Conservation (phyloP, 1,140 invertebrate species). For the Elymnias hypermnestra region DNA sequence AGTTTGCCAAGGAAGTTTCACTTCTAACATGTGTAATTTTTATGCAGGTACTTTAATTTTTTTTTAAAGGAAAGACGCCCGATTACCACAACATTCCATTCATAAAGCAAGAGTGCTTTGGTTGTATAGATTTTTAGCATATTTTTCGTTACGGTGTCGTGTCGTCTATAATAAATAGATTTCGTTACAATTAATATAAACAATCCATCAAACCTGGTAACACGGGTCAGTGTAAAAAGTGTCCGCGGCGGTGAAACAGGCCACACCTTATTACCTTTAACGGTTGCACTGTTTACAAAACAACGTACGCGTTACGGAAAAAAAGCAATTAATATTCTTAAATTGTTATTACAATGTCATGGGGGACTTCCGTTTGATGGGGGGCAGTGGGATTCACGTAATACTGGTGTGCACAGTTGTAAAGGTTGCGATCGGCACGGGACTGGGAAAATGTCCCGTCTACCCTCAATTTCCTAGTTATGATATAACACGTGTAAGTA, state of each 20-base stretch:
- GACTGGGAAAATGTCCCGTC: constrained; percentile 78
- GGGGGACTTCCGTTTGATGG: constrained; percentile 46
- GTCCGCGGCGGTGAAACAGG: constrained; percentile 15
- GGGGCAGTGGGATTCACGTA: constrained; percentile 25
- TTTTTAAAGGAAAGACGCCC: too few species aligned
- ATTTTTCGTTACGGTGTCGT: constrained; percentile 6
- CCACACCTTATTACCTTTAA: constrained; percentile 30
- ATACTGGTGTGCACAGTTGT: constrained; percentile 36
- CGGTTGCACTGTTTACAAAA: constrained; percentile 53
- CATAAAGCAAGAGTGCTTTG: too few species aligned
- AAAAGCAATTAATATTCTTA: constrained; percentile 15
- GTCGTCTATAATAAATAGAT: constrained; percentile 11
- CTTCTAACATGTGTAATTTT: too few species aligned
- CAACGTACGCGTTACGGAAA: constrained; percentile 14
- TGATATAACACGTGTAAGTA: constrained; percentile 77
- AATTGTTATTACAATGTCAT: constrained; percentile 30
- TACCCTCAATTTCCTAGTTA: constrained; percentile 78
- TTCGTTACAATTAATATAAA: constrained; percentile 11
- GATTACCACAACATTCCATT: too few species aligned
- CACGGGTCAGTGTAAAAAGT: constrained; percentile 32
- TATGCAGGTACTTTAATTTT: too few species aligned
- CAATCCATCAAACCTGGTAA: constrained; percentile 21
- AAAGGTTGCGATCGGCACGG: constrained; percentile 41
- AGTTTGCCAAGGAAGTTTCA: too few species aligned
- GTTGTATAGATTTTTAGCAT: background rate